Percentiles rank a stretch among this genome's conserved stretches.
Evolutionary conservation across 2,797 vertebrate genomes (phyloP).

Genomic region (Prunella strophiata): DNA sequence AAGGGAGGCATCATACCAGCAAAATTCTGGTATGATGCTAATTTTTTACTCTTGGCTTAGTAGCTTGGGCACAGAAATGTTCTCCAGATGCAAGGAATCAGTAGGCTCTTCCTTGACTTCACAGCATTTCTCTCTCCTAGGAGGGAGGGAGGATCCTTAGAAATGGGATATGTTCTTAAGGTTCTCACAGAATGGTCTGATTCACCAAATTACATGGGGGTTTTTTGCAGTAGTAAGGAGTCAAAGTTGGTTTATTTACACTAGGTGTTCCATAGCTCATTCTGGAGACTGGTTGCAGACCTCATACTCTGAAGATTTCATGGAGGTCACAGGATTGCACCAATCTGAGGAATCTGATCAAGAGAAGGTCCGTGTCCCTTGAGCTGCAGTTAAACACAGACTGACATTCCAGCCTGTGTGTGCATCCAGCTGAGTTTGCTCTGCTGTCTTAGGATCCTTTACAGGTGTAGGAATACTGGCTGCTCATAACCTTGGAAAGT

Average conservation of each 20-base stretch:
- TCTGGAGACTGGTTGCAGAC: neutral
- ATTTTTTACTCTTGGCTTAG: neutral
- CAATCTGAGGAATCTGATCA: neutral
- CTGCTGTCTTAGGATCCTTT: neutral
- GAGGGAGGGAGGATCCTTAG: neutral
- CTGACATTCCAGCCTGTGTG: neutral
- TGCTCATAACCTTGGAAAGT: constrained; percentile 29
- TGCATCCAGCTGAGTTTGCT: neutral
- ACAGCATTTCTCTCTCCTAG: neutral
- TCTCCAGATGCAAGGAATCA: neutral
- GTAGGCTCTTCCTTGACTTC: neutral
- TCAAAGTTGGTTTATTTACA: neutral
- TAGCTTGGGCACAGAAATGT: neutral
- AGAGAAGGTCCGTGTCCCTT: neutral
- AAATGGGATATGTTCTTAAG: neutral
- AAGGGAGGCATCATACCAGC: neutral
- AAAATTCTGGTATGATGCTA: neutral
- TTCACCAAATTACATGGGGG: neutral
- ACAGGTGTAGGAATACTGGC: neutral
- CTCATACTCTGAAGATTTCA: neutral
- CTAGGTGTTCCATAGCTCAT: neutral
- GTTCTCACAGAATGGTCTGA: neutral
- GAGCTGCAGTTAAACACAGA: neutral
- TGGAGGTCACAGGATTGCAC: neutral
- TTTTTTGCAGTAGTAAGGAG: neutral